Conservation (phyloP, 2,888 invertebrate species). For the Chloroclysta siterata region DNA sequence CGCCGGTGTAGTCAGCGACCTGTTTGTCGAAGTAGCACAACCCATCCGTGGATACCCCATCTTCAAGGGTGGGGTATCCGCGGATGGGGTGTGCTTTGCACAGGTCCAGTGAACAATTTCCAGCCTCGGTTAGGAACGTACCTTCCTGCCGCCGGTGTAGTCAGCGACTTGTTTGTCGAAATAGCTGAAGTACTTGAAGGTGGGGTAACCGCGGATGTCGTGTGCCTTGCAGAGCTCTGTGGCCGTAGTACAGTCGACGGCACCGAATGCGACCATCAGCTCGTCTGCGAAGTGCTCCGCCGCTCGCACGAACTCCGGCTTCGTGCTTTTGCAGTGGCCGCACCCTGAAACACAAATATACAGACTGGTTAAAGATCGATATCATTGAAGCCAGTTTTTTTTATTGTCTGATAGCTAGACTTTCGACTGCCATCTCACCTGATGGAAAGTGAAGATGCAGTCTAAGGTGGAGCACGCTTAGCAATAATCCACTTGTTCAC, state of each 20-base stretch:
- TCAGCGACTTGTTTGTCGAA: conserved; percentile 88
- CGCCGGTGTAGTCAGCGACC: conserved; percentile 89
- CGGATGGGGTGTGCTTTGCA: conserved; percentile 89
- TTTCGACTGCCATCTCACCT: too few relatives aligned
- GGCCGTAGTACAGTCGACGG: conserved; percentile 91
- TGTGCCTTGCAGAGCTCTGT: conserved; percentile 87
- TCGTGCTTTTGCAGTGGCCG: conserved; percentile 94
- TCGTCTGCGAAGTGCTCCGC: conserved; percentile 91
- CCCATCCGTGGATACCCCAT: too few relatives aligned
- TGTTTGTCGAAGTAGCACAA: conserved; percentile 91
- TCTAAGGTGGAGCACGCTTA: too few relatives aligned
- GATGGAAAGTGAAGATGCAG: too few relatives aligned
- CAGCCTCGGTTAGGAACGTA: conserved; percentile 59
- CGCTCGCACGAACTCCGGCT: conserved; percentile 90
- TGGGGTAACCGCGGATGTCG: conserved; percentile 93
- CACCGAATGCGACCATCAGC: conserved; percentile 90
- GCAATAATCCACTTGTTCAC: too few relatives aligned
- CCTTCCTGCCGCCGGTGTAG: conserved; percentile 91
- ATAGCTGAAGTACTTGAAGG: conserved; percentile 93
- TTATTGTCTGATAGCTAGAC: too few relatives aligned
- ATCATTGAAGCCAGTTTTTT: too few relatives aligned
- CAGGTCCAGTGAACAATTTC: too few relatives aligned
- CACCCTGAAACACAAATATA: conserved; percentile 90
- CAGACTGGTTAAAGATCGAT: too few relatives aligned
- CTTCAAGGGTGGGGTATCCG: conserved; percentile 95